phyloP scores from a whole-genome alignment of 2,797 vertebrate genomes.

The Sarcophilus harrisii region DNA sequence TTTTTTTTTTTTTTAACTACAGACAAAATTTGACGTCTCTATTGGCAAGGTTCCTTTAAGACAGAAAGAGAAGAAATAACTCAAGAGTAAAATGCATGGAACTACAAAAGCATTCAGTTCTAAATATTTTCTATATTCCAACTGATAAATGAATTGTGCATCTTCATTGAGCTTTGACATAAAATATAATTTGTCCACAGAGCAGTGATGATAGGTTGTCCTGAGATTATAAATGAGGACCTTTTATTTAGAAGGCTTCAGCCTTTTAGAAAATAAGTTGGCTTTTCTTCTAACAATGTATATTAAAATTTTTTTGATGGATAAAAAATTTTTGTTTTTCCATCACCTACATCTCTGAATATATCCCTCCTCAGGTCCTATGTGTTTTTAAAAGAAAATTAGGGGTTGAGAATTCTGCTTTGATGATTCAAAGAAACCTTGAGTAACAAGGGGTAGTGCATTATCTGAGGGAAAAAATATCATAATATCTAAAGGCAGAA shows the following conservation, averaged over 20 bases:
- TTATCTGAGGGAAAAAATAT: neutral
- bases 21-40: slow-evolving; percentile 11
- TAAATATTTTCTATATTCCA: slow-evolving; percentile 80
- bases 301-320: neutral
- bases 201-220: slow-evolving; percentile 81
- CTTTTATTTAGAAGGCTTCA: slow-evolving; percentile 82
- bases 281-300: neutral
- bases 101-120: slow-evolving; percentile 58
- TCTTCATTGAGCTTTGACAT: slow-evolving; percentile 77
- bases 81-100: neutral
- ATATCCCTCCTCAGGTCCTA: neutral
- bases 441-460: neutral
- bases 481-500: neutral
- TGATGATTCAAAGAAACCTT: neutral
- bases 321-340: neutral
- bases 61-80: neutral
- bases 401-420: neutral
- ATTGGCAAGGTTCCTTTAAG: slow-evolving; percentile 63
- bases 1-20: slow-evolving; percentile 59
- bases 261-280: slow-evolving; percentile 73
- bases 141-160: slow-evolving; percentile 81
- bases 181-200: slow-evolving; percentile 75
- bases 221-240: slow-evolving; percentile 75
- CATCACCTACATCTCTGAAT: neutral
- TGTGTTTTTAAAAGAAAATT: neutral